These are phyloP conservation scores for Drosophila pandora DNA, from an alignment of 1,140 invertebrate genomes.

Conservation along the genomic window DNA sequence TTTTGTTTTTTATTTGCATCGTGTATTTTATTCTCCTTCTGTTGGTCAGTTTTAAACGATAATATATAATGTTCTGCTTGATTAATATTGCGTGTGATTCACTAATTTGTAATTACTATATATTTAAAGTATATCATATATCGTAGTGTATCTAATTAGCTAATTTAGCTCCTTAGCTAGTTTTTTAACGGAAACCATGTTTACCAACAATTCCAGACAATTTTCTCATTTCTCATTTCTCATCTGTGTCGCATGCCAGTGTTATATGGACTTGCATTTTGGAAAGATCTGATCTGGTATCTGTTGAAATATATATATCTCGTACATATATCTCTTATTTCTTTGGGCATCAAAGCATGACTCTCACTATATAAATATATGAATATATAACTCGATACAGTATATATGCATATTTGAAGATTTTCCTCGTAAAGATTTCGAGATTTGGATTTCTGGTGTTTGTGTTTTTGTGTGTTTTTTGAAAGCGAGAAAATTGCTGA, in stretches of 20 bases:
- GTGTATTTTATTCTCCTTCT: conserved; percentile 38
- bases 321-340: conserved; percentile 29
- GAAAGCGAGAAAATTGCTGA: conserved; percentile 63
- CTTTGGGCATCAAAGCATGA: conserved; percentile 80
- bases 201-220: conserved; percentile 51
- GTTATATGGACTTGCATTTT: conserved; percentile 28
- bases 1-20: conserved; percentile 33
- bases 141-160: conserved; percentile 18
- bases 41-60: conserved; percentile 62
- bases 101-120: conserved; percentile 61
- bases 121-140: conserved; percentile 49
- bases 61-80: conserved; percentile 65
- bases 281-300: conserved; percentile 19
- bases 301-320: conserved; percentile 1
- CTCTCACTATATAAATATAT: conserved; percentile 60
- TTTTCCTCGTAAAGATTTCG: conserved; percentile 36
- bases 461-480: conserved; percentile 19
- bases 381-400: conserved; percentile 24
- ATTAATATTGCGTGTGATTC: conserved; percentile 79
- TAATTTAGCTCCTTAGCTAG: conserved; percentile 45
- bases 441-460: conserved; percentile 25
- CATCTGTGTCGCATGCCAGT: conserved; percentile 31
- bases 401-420: conserved; percentile 18
- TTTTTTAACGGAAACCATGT: conserved; percentile 46
- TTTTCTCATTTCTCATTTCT: conserved; percentile 44